Evolutionary conservation across 2,888 invertebrate species (phyloP), one percentile per base, ranked within the genome.

Genomic region (Cephus runcator): DNA sequence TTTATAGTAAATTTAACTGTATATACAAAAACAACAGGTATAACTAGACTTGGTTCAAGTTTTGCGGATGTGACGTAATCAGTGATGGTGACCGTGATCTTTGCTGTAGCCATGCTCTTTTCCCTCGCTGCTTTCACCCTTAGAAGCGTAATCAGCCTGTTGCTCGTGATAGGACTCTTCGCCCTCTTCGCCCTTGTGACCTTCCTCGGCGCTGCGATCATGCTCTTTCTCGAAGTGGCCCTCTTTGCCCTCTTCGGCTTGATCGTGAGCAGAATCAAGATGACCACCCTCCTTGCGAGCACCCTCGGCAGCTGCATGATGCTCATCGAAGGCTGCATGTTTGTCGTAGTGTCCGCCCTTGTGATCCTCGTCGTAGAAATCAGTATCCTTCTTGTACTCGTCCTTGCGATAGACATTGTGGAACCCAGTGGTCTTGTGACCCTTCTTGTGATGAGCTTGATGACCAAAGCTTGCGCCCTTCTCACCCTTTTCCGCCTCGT

Each of bases 301-400:
- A 6, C 94, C 95, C 80, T 93, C 92, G 79, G 92, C 92, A 1
- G 93, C 92, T 1, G 92, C 92, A 81, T 94, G 93, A 69, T 94
- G 92, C 69, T 92, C 92, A 79, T 94, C 92, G 80, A 92, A 92
- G 81, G 93, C 92, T 1, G 93, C 94, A 87, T 95, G 93, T 86
- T 95, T 95, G 80, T 94, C 93, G 87, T 93, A 94, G 87, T 94
- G 93, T 0, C 95, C 95, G 75, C 93, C 93, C 76, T 94, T 93
- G 87, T 95, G 94, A 35, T 94, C 93, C 75, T 95, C 95, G 86
- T 96, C 96, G 88, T 96, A 96, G 92, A 96, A 96, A 85, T 94
- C 94, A 84, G 95, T 95, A 86, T 95, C 95, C 87, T 96, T 96
- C 90, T 96, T 95, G 92, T 94, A 96, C 90, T 96, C 96, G 87